Base-by-base conservation (phyloP, 1,140 invertebrate genomes). In the Drosophila seguyi region DNA sequence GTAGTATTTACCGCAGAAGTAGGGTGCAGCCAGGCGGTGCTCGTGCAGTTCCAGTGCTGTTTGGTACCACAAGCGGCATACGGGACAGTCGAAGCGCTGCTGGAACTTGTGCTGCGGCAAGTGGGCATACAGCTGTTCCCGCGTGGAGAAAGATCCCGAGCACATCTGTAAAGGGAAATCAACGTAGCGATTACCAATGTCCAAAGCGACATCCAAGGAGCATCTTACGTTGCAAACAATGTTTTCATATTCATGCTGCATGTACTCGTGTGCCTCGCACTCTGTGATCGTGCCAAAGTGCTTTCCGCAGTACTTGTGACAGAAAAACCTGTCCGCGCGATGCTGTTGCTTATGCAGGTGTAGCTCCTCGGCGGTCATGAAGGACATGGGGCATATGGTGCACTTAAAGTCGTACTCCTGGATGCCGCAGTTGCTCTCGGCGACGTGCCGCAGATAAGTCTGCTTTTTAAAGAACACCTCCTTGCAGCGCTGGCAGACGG, bases 371-470 rank as follows among this genome's bases (percentile, higher is more conserved):
- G 42, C 62, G 31, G 53, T 86, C 82, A 86, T 90, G 53, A 92
- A 92, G 41, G 91, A 92, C 91, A 92, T 92, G 31, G 91, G 84
- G 11, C 91, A 92, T n/a, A 92, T 76, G 44, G 61, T 81, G 67
- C 91, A 92, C 60, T 92, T 92, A 38, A 84, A 92, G 25, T 92
- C 91, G 52, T 92, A 92, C 76, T 92, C 91, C 45, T 92, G 79
- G 13, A 92, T 92, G 62, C 44, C 72, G 42, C 91, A 92, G 20
- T 52, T 86, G 55, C 87, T 91, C 36, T 90, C 77, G 11, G 91
- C 84, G 41, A 92, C 87, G 66, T 92, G 91, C 4, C 72, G 77
- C 41, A 83, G 39, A 41, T 92, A 92, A 50, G 72, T 62, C 44
- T 86, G 87, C 38, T 91, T 92, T 59, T 92, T 92, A 16, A 92